Conservation (phyloP, 2,888 invertebrate genomes). For the Itoplectis maculator region DNA sequence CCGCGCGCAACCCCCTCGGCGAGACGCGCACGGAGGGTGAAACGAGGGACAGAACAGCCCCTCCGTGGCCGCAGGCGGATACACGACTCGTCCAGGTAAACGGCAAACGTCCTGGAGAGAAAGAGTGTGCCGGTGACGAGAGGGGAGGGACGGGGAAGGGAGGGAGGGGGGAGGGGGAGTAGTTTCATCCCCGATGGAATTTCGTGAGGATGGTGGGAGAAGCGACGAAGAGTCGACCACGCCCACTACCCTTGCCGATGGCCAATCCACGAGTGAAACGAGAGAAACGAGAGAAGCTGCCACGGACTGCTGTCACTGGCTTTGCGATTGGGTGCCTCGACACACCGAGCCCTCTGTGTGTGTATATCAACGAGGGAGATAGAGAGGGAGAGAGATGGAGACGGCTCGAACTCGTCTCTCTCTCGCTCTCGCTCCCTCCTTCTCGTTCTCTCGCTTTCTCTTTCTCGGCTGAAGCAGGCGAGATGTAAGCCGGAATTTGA, state of each 20-base stretch:
- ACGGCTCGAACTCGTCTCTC: neutral
- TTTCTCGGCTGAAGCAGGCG: slow-evolving; percentile 50
- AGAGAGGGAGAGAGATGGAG: too few relatives aligned
- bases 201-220: slow-evolving; percentile 3
- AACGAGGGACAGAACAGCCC: slow-evolving; percentile 56
- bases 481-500: slow-evolving; percentile 72
- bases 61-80: slow-evolving; percentile 29
- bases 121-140: slow-evolving; percentile 31
- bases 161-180: slow-evolving; percentile 43
- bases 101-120: slow-evolving; percentile 53
- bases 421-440: neutral
- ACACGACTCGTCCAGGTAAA: slow-evolving; percentile 61
- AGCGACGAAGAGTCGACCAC: slow-evolving; percentile 60
- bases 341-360: neutral
- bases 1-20: neutral
- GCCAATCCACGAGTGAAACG: slow-evolving; percentile 67
- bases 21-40: slow-evolving; percentile 26
- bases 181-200: slow-evolving; percentile 56
- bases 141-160: too few relatives aligned
- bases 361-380: slow-evolving; percentile 3
- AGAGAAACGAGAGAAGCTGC: slow-evolving; percentile 64
- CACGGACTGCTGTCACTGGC: slow-evolving; percentile 70
- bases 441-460: neutral
- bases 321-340: slow-evolving; percentile 69
- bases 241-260: slow-evolving; percentile 63